Conservation (phyloP, 2,113 vertebrate genomes). For the Oncorhynchus keta region DNA sequence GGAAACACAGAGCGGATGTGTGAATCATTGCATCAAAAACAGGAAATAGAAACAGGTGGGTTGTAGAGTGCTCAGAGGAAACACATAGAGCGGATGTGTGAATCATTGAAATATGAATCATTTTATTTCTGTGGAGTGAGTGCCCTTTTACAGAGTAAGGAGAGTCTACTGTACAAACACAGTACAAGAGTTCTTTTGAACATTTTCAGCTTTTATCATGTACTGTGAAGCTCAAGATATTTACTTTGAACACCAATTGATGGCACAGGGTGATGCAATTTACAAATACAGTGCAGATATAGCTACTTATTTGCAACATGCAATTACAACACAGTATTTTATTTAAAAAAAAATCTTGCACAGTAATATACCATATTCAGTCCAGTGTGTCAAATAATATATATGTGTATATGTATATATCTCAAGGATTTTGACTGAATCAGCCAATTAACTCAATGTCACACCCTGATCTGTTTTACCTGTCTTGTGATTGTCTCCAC, state of each 20-base stretch:
- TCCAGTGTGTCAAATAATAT: no score
- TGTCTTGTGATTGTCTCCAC: no score
- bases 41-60: not conserved
- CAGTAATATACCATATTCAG: not conserved
- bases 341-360: not conserved
- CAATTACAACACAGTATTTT: not conserved
- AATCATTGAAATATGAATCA: no score
- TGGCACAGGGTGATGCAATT: not conserved
- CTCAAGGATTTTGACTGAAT: no score
- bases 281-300: not conserved
- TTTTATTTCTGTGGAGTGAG: not conserved
- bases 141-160: not conserved
- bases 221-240: not conserved
- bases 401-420: no score
- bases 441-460: no score
- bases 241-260: not conserved
- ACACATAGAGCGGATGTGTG: not conserved
- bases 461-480: no score
- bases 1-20: not conserved
- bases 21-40: not conserved
- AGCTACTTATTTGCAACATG: not conserved
- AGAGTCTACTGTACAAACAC: not conserved
- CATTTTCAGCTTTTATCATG: not conserved
- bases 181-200: not conserved
- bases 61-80: not conserved